A percentile compares a stretch with the other conserved stretches of the same genome.
Conservation (phyloP, 2,113 vertebrate genomes). For the Nothobranchius furzeri region DNA sequence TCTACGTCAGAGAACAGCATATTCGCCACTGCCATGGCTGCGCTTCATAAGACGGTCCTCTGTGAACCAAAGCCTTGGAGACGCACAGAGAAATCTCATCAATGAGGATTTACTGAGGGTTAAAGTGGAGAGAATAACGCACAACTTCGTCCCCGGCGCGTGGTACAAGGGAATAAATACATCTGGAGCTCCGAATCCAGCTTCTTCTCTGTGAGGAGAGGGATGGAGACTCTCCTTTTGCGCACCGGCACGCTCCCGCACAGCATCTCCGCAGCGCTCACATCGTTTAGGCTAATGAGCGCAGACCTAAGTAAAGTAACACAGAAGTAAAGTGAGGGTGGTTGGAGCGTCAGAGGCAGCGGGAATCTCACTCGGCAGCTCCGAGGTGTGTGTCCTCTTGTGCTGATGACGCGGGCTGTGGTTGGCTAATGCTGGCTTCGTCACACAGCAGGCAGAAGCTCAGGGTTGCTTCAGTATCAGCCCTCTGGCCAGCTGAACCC, state of each 20-base stretch:
- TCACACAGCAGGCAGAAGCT: constrained; percentile 53
- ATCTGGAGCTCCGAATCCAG: constrained; percentile 39
- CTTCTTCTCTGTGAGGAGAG: constrained; percentile 35
- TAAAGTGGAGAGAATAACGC: constrained; percentile 41
- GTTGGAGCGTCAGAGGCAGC: constrained; percentile 2
- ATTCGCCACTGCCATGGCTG: constrained; percentile 81
- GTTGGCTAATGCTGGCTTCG: constrained; percentile 73
- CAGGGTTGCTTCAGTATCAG: constrained; percentile 46
- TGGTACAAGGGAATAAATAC: constrained; percentile 36
- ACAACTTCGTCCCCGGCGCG: constrained; percentile 51
- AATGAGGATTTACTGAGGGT: constrained; percentile 51
- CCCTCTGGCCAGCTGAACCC: constrained; percentile 46
- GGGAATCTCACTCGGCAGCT: constrained; percentile 33
- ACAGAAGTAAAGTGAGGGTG: constrained; percentile 3
- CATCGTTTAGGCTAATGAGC: constrained; percentile 7
- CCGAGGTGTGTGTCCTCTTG: constrained; percentile 47
- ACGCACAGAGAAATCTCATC: constrained; percentile 63
- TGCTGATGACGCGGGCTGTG: constrained; percentile 65
- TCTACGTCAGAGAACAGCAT: constrained; percentile 93
- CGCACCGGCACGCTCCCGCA: constrained; percentile 46
- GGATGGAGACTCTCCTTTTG: constrained; percentile 61
- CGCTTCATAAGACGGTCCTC: constrained; percentile 50
- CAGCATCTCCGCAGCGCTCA: constrained; percentile 29
- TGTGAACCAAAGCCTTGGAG: constrained; percentile 60
- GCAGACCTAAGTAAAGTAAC: background rate